Percentiles rank a stretch among this genome's conserved stretches.
phyloP scores from a whole-genome alignment of 2,113 vertebrate species.

The Callithrix jacchus region DNA sequence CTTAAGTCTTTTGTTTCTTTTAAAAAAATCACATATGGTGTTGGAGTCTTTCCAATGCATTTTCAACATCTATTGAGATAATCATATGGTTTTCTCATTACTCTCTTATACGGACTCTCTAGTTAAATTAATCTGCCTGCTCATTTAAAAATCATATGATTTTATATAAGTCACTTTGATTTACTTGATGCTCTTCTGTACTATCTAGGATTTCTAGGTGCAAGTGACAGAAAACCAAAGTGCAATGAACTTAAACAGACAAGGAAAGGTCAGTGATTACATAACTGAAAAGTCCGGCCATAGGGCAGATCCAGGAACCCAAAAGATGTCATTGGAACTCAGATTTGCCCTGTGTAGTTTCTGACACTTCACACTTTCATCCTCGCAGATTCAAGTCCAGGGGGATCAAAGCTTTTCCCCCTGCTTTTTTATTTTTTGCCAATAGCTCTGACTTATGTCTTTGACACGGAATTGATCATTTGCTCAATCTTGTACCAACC shows the following conservation, averaged over 20 bases:
- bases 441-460: neutral
- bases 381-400: neutral
- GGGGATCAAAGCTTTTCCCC: neutral
- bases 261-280: neutral
- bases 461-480: neutral
- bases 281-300: neutral
- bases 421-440: neutral
- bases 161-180: neutral
- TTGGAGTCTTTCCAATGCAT: conserved; percentile 54
- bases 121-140: conserved; percentile 57
- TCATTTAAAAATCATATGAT: conserved; percentile 52
- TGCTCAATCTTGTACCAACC: neutral
- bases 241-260: neutral
- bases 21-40: neutral
- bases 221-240: neutral
- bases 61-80: conserved; percentile 59
- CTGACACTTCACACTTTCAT: neutral
- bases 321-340: neutral
- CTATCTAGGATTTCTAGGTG: neutral
- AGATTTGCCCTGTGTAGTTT: neutral
- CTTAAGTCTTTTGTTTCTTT: conserved; percentile 43
- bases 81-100: conserved; percentile 61
- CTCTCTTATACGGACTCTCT: neutral
- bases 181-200: neutral
- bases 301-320: neutral